Percentiles rank a stretch among this genome's conserved stretches.
Evolutionary conservation across 2,797 vertebrate species (phyloP).

Genomic region (Garrulus glandarius): DNA sequence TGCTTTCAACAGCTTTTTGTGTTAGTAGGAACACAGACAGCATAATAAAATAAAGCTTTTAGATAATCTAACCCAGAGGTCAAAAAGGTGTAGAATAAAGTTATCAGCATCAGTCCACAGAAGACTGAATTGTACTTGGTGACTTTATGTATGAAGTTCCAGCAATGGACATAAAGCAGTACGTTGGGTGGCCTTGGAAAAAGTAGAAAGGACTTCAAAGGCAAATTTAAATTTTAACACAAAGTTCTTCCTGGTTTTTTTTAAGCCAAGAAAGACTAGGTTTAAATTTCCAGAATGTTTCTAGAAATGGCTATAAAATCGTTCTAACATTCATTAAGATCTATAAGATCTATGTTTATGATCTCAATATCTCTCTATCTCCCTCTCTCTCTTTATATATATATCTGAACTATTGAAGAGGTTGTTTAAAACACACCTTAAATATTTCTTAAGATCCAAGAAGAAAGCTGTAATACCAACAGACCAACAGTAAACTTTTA

Average conservation of each 20-base stretch:
- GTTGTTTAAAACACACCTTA: neutral
- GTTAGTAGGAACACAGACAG: neutral
- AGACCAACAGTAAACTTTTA: neutral
- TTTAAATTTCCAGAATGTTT: neutral
- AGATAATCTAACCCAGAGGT: neutral
- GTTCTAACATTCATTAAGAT: neutral
- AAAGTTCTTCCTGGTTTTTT: neutral
- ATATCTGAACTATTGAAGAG: neutral
- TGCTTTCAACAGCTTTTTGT: neutral
- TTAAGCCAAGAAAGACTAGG: neutral
- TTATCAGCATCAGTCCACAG: neutral
- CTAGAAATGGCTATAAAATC: neutral
- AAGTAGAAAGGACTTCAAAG: neutral
- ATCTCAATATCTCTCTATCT: too few relatives aligned
- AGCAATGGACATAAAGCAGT: neutral
- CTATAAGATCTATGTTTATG: neutral
- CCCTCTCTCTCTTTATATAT: neutral
- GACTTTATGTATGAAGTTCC: neutral
- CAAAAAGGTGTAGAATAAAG: neutral
- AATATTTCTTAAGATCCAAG: neutral
- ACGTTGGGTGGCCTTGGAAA: neutral
- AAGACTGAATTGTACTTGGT: neutral
- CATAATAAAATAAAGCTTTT: conserved; percentile 5
- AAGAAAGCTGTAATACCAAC: neutral
- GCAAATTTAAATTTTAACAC: neutral